Percentiles rank a stretch among this genome's conserved stretches.
Conservation (phyloP, 1,140 invertebrate species). For the Drosophila ogumai region DNA sequence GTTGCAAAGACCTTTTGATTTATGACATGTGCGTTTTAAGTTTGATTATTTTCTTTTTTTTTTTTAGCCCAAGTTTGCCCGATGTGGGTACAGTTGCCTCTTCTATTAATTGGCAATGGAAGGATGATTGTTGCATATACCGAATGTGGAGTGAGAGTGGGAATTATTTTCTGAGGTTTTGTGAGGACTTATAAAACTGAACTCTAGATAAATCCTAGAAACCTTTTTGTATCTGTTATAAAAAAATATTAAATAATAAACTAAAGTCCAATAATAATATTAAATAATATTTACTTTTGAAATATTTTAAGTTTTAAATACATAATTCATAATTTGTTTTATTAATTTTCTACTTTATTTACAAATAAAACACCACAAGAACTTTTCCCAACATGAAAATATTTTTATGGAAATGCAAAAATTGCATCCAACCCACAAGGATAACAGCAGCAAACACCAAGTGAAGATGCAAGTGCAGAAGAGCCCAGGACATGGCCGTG, state of each 20-base stretch:
- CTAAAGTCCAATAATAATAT: neutral
- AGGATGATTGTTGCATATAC: slow-evolving; percentile 37
- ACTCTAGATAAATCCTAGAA: neutral
- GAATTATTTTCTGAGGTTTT: neutral
- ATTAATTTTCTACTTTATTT: neutral
- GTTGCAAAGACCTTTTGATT: slow-evolving; percentile 70
- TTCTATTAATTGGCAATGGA: slow-evolving; percentile 38
- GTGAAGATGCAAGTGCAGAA: slow-evolving; percentile 51
- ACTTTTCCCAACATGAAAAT: too few relatives aligned
- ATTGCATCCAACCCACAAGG: slow-evolving; percentile 41
- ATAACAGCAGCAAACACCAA: slow-evolving; percentile 13
- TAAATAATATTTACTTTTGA: too few relatives aligned
- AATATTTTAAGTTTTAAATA: neutral
- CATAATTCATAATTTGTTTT: neutral
- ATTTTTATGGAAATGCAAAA: slow-evolving; percentile 48
- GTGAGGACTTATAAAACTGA: neutral
- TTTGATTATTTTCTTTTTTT: slow-evolving; percentile 70
- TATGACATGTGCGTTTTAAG: slow-evolving; percentile 79
- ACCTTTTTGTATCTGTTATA: neutral
- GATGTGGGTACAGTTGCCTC: slow-evolving; percentile 43
- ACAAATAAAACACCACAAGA: neutral
- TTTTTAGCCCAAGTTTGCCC: slow-evolving; percentile 19
- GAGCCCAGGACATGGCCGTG: slow-evolving; percentile 23
- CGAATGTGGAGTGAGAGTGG: neutral
- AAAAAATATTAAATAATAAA: neutral